Evolutionary conservation across 1,140 invertebrate species (phyloP).

Genomic region (Pectinophora gossypiella): DNA sequence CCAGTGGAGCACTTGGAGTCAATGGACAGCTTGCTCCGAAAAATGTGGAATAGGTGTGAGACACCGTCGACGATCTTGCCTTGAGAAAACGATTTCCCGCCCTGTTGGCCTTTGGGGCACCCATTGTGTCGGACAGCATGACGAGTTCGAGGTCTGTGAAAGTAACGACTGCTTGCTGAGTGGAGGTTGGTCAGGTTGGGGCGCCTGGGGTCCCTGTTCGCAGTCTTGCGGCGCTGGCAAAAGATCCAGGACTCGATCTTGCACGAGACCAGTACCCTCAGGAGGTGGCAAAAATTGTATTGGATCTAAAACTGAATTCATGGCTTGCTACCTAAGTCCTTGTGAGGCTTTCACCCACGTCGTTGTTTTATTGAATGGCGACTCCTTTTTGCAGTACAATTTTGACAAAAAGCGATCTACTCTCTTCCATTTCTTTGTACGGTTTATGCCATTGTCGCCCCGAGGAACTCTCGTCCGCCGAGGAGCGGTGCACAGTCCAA

Average conservation of each 20-base stretch:
- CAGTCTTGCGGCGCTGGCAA: slow-evolving; percentile 53
- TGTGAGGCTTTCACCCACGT: slow-evolving; percentile 46
- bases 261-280: slow-evolving; percentile 51
- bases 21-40: slow-evolving; percentile 55
- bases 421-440: slow-evolving; percentile 55
- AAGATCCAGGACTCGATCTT: slow-evolving; percentile 46
- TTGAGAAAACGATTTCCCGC: slow-evolving; percentile 31
- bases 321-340: slow-evolving; percentile 46
- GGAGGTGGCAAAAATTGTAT: slow-evolving; percentile 37
- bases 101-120: slow-evolving; percentile 45
- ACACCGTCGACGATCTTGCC: slow-evolving; percentile 43
- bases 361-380: slow-evolving; percentile 52
- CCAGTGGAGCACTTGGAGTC: slow-evolving; percentile 48
- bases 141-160: slow-evolving; percentile 49
- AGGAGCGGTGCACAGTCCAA: slow-evolving; percentile 30
- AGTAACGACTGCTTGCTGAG: slow-evolving; percentile 39
- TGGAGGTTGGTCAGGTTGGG: slow-evolving; percentile 63
- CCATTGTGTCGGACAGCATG: slow-evolving; percentile 54
- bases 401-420: slow-evolving; percentile 43
- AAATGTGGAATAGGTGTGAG: slow-evolving; percentile 48
- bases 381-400: slow-evolving; percentile 49
- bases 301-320: slow-evolving; percentile 47
- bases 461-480: slow-evolving; percentile 48
- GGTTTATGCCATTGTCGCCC: slow-evolving; percentile 56
- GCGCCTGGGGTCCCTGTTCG: slow-evolving; percentile 57